Evolutionary conservation across 2,888 invertebrate genomes (phyloP).

Genomic region (Aromia moschata): DNA sequence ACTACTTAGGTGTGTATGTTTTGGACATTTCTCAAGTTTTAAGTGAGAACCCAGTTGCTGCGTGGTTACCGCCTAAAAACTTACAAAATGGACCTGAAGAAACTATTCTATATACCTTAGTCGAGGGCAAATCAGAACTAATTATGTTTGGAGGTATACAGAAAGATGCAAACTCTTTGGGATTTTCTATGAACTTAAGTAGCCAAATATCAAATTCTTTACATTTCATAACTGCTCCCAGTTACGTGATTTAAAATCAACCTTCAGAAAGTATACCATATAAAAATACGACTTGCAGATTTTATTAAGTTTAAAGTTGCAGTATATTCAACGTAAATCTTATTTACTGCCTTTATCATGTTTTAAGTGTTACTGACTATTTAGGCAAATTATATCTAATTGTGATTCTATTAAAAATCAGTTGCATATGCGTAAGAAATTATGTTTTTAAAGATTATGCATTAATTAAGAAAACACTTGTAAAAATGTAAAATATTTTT

Average conservation of each 20-base stretch:
- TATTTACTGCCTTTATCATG: not conserved
- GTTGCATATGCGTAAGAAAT: not conserved
- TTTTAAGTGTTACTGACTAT: not conserved
- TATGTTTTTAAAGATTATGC: not conserved
- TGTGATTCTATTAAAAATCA: not conserved
- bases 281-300: not conserved
- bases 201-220: constrained; percentile 81
- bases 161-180: constrained; percentile 75
- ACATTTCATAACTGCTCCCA: constrained; percentile 79
- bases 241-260: constrained; percentile 70
- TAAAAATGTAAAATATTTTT: not conserved
- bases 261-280: not conserved
- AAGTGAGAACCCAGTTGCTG: constrained; percentile 71
- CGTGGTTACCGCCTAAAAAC: constrained; percentile 76
- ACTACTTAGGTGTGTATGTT: constrained; percentile 79
- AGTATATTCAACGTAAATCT: not conserved
- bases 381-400: not conserved
- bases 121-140: constrained; percentile 89
- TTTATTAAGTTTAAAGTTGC: not conserved
- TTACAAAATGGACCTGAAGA: constrained; percentile 76
- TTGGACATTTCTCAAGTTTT: constrained; percentile 82
- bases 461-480: not conserved
- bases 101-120: constrained; percentile 87
- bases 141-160: constrained; percentile 97
- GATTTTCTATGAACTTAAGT: constrained; percentile 62